Conservation (phyloP, 2,797 vertebrate genomes). For the Selene dorsalis region DNA sequence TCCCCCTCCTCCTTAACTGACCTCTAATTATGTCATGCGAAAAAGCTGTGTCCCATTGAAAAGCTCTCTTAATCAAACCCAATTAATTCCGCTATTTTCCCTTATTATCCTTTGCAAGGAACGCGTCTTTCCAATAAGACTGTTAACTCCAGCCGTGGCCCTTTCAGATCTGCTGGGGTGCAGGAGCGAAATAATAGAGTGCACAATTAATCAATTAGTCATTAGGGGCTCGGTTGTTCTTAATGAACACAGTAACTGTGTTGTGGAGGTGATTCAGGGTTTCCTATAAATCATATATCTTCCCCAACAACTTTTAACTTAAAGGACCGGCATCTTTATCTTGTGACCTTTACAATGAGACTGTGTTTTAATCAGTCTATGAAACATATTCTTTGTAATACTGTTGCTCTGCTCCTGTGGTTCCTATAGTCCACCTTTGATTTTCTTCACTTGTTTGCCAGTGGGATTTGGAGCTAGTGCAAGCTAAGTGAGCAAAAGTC, state of each 20-base stretch:
- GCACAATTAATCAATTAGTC: constrained; percentile 89
- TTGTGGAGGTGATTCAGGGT: constrained; percentile 35
- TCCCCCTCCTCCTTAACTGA: constrained; percentile 74
- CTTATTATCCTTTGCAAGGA: constrained; percentile 85
- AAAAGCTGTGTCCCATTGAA: constrained; percentile 88
- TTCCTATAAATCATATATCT: constrained; percentile 24
- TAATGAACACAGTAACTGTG: constrained; percentile 78
- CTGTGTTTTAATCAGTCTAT: neutral
- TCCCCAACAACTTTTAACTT: constrained; percentile 34
- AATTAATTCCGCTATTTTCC: constrained; percentile 92
- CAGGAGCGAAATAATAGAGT: constrained; percentile 84
- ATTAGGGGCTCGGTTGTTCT: constrained; percentile 83
- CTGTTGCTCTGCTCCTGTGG: neutral
- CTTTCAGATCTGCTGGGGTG: constrained; percentile 75
- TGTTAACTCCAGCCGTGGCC: constrained; percentile 83
- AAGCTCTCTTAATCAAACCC: constrained; percentile 88
- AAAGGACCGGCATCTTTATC: constrained; percentile 12
- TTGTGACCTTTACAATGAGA: neutral
- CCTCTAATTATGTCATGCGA: constrained; percentile 90
- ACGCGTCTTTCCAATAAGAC: constrained; percentile 83
- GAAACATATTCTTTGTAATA: neutral
- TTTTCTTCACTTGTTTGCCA: neutral
- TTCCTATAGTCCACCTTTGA: neutral
- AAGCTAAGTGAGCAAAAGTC: neutral
- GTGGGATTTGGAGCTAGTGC: neutral